Percentiles rank a stretch among this genome's conserved stretches.
Conservation (phyloP, 1,140 invertebrate genomes). For the Oedothorax gibbosus region DNA sequence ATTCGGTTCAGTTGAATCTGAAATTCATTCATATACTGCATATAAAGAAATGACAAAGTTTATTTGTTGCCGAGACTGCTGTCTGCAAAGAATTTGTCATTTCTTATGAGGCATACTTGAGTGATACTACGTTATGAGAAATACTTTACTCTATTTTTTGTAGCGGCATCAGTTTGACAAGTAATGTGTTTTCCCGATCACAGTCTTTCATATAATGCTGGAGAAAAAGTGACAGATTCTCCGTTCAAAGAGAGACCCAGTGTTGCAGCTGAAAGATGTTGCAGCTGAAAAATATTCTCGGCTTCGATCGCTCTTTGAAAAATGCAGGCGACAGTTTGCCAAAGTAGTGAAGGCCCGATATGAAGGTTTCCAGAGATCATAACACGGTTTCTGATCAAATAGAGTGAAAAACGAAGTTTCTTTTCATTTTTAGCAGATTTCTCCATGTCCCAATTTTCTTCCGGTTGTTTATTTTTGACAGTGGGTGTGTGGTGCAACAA, state of each 20-base stretch:
- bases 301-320: slow-evolving; percentile 14
- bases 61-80: background rate
- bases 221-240: slow-evolving; percentile 49
- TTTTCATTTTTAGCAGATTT: slow-evolving; percentile 22
- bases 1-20: too few species aligned
- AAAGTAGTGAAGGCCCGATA: slow-evolving; percentile 36
- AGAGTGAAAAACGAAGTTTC: slow-evolving; percentile 29
- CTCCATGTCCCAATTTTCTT: background rate
- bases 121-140: slow-evolving; percentile 52
- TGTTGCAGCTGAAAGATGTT: slow-evolving; percentile 13
- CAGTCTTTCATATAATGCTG: slow-evolving; percentile 53
- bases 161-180: slow-evolving; percentile 56
- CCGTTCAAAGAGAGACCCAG: slow-evolving; percentile 14
- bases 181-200: slow-evolving; percentile 58
- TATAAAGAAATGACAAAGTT: too few species aligned
- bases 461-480: slow-evolving; percentile 2
- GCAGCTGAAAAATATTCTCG: slow-evolving; percentile 44
- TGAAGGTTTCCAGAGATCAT: slow-evolving; percentile 49
- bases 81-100: slow-evolving; percentile 5
- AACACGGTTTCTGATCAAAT: slow-evolving; percentile 45
- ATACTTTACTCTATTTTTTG: slow-evolving; percentile 48
- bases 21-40: too few species aligned
- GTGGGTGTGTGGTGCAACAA: background rate
- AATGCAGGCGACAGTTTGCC: slow-evolving; percentile 53
- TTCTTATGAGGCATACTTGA: slow-evolving; percentile 14